Evolutionary conservation across 2,797 vertebrate genomes (phyloP).

Genomic region (Poeciliopsis infans): DNA sequence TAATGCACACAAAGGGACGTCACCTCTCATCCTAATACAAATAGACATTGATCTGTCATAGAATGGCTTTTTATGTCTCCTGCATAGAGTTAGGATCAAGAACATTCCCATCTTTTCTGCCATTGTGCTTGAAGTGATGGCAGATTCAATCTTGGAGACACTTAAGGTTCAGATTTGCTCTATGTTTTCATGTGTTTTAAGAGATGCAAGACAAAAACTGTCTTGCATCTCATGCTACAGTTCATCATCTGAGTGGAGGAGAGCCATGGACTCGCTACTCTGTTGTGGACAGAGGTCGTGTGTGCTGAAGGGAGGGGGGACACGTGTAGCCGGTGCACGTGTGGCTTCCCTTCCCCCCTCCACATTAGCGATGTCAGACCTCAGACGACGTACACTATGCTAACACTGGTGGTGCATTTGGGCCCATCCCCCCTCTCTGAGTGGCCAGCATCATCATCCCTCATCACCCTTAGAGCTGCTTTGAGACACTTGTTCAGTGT

Average conservation of each 20-base stretch:
- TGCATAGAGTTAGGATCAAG: neutral
- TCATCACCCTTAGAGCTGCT: conserved; percentile 33
- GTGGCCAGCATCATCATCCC: conserved; percentile 37
- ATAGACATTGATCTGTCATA: neutral
- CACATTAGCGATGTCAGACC: conserved; percentile 50
- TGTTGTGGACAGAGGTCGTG: conserved; percentile 21
- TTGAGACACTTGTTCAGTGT: conserved; percentile 30
- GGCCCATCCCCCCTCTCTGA: conserved; percentile 45
- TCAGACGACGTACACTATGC: conserved; percentile 54
- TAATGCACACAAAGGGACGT: neutral
- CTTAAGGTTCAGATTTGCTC: neutral
- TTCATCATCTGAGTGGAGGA: conserved; percentile 25
- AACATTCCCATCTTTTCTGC: conserved; percentile 25
- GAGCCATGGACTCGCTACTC: conserved; percentile 39
- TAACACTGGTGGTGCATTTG: conserved; percentile 27
- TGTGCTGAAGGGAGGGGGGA: conserved; percentile 34
- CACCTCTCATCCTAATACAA: neutral
- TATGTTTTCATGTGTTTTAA: conserved; percentile 6
- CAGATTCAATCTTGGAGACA: conserved; percentile 50
- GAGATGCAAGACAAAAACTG: conserved; percentile 33
- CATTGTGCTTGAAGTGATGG: conserved; percentile 47
- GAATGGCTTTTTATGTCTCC: neutral
- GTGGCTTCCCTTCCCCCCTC: conserved; percentile 48
- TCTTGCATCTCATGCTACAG: conserved; percentile 34
- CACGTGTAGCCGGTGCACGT: conserved; percentile 53